These are phyloP conservation scores for Dione vanillae DNA, from an alignment of 2,888 invertebrate species.

Conservation along the genomic window DNA sequence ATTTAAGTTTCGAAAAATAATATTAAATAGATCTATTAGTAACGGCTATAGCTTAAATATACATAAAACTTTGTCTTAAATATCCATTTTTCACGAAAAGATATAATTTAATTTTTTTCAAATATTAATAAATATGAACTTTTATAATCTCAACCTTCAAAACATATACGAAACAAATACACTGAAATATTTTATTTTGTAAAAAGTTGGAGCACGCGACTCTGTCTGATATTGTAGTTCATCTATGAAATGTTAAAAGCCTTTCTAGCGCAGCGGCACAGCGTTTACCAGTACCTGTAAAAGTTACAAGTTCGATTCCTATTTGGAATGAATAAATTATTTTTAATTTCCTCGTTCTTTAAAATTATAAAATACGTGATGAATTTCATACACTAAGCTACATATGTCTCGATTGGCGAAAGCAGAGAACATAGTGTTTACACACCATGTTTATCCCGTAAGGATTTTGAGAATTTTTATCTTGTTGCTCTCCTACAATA, in stretches of 20 bases:
- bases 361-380: too few species aligned
- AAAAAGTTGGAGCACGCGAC: not conserved
- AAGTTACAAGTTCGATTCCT: not conserved
- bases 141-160: constrained; percentile 34
- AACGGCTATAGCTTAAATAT: too few species aligned
- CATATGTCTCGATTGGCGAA: not conserved
- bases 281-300: not conserved
- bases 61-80: too few species aligned
- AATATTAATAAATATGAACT: constrained; percentile 40
- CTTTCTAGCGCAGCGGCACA: not conserved
- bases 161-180: constrained; percentile 23
- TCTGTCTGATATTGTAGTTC: too few species aligned
- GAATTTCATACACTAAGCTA: too few species aligned
- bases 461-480: too few species aligned
- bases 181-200: constrained; percentile 6
- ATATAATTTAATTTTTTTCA: constrained; percentile 30
- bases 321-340: not conserved
- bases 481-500: too few species aligned
- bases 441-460: too few species aligned
- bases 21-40: too few species aligned
- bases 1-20: too few species aligned
- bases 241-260: not conserved
- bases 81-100: too few species aligned
- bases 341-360: not conserved
- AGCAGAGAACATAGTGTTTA: too few species aligned